These are phyloP conservation scores for Athalia cordata DNA, from an alignment of 2,888 invertebrate species.

Conservation along the genomic window DNA sequence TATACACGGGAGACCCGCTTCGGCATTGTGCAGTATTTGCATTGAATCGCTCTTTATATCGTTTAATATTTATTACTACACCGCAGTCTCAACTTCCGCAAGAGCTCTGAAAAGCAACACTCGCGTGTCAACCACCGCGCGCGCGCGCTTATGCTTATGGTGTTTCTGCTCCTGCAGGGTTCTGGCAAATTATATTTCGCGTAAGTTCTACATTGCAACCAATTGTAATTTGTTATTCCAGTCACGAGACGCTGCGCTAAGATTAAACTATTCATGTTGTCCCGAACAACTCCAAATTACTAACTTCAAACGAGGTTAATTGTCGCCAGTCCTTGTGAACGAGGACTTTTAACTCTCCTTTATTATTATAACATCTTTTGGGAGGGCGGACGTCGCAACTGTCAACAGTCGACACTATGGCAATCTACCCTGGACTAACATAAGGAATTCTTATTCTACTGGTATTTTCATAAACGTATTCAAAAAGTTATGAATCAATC, in stretches of 20 bases:
- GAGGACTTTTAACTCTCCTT: constrained; percentile 4
- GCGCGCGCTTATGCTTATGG: too few relatives aligned
- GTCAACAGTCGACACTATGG: constrained; percentile 11
- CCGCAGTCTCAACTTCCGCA: constrained; percentile 26
- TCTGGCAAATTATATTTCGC: constrained; percentile 39
- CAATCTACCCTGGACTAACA: too few relatives aligned
- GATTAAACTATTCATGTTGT: constrained; percentile 42
- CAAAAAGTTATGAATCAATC: too few relatives aligned
- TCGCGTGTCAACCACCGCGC: constrained; percentile 31
- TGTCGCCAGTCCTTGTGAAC: constrained; percentile 36
- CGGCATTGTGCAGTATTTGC: constrained; percentile 8
- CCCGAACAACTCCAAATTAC: constrained; percentile 40
- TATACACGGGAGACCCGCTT: background rate
- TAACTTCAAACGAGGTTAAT: constrained; percentile 42
- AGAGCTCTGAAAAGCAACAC: background rate
- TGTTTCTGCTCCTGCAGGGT: background rate
- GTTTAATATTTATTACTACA: constrained; percentile 29
- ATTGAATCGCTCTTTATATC: constrained; percentile 29
- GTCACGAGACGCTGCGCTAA: constrained; percentile 34
- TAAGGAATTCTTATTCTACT: too few relatives aligned
- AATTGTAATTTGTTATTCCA: constrained; percentile 43
- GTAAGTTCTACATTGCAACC: constrained; percentile 6
- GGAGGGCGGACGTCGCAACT: constrained; percentile 15
- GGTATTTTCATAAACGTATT: too few relatives aligned
- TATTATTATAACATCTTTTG: constrained; percentile 15